These are phyloP conservation scores for Scatophagus argus DNA, from an alignment of 2,113 vertebrate genomes.

Conservation along the genomic window DNA sequence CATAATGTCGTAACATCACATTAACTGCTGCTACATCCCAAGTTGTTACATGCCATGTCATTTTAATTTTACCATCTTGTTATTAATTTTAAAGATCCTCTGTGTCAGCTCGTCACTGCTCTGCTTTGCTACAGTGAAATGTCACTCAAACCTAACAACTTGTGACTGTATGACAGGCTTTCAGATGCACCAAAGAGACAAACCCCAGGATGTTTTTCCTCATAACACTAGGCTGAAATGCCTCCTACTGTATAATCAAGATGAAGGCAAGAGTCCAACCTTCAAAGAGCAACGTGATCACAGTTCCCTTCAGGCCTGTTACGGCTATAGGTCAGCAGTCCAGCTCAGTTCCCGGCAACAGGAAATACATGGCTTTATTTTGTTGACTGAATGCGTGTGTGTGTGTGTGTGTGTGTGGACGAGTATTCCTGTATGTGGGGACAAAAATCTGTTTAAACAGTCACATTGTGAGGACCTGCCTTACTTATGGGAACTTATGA, in stretches of 20 bases:
- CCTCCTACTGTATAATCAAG: conserved; percentile 58
- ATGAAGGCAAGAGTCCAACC: conserved; percentile 47
- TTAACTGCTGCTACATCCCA: not conserved
- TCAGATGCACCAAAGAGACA: conserved; percentile 30
- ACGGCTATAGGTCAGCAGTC: conserved; percentile 67
- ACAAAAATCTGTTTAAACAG: no score
- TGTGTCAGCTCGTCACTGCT: not conserved
- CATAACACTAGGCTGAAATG: conserved; percentile 39
- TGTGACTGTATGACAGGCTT: conserved; percentile 23
- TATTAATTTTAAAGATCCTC: not conserved
- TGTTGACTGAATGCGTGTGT: conserved; percentile 48
- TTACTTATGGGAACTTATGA: no score
- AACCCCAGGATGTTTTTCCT: conserved; percentile 39
- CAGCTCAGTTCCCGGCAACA: conserved; percentile 51
- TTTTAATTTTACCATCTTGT: not conserved
- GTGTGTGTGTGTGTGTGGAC: not conserved
- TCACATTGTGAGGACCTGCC: no score
- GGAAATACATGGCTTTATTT: conserved; percentile 58
- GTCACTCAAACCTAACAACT: conserved; percentile 15
- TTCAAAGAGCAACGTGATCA: conserved; percentile 72
- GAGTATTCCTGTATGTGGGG: no score
- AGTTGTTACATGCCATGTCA: not conserved
- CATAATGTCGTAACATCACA: rapidly evolving
- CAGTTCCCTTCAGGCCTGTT: conserved; percentile 63
- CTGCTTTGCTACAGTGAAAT: not conserved